A percentile compares a stretch with the other conserved stretches of the same genome.
Conservation (phyloP, 2,888 invertebrate genomes). For the Athetis lepigone region DNA sequence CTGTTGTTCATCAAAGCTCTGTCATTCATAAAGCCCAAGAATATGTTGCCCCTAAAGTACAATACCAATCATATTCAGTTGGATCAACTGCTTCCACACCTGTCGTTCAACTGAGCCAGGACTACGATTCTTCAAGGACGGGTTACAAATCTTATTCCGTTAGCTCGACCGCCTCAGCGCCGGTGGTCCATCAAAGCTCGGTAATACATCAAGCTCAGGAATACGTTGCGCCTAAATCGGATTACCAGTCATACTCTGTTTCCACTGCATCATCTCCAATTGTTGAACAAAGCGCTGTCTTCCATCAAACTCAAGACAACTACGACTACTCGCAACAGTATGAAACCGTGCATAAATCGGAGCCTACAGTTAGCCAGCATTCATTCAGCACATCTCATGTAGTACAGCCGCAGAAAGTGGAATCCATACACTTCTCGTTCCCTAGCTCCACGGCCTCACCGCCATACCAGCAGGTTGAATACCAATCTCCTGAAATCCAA, state of each 20-base stretch:
- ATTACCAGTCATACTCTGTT: conserved; percentile 73
- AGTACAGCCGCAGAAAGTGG: conserved; percentile 75
- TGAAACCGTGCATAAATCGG: conserved; percentile 64
- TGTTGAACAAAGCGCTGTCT: conserved; percentile 48
- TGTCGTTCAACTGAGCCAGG: conserved; percentile 73
- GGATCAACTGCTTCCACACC: conserved; percentile 77
- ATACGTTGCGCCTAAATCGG: conserved; percentile 73
- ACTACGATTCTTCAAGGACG: conserved; percentile 73
- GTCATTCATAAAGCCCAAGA: conserved; percentile 66
- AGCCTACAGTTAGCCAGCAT: conserved; percentile 65
- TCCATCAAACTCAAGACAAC: conserved; percentile 71
- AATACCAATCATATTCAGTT: conserved; percentile 75
- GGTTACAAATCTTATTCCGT: conserved; percentile 75
- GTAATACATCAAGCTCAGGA: conserved; percentile 72
- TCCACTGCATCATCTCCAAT: conserved; percentile 74
- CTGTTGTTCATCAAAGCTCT: conserved; percentile 73
- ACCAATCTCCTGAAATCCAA: conserved; percentile 84
- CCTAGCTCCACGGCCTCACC: conserved; percentile 74
- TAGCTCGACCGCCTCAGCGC: conserved; percentile 73
- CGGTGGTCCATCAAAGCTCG: conserved; percentile 76
- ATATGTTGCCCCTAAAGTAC: conserved; percentile 74
- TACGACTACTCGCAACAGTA: conserved; percentile 71
- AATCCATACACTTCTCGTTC: conserved; percentile 78
- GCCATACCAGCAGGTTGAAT: conserved; percentile 77
- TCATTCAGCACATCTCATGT: conserved; percentile 76